Evolutionary conservation across 2,888 invertebrate species (phyloP), one percentile per base, ranked within the genome.

Genomic region (Tachina lurida): DNA sequence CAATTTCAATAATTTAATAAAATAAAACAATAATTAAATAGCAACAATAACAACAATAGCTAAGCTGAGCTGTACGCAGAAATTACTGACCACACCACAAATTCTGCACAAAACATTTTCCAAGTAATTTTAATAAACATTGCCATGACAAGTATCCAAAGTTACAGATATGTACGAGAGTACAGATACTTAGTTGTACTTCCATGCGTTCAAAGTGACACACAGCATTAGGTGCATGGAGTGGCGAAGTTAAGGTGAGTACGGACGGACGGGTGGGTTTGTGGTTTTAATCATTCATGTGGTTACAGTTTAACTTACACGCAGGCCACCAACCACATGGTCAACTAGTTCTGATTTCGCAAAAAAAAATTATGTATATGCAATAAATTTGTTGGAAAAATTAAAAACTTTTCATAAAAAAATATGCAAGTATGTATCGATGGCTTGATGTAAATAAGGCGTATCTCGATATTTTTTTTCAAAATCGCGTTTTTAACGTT

Each of bases 331-430:
- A 71, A 67, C 49, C 73, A 81, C 84, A 84, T 84, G 84, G 77
- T 81, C 84, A 81, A 85, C 81, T 45, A 74, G 81, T 85, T 70
- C 63, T 81, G 81, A 73, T 63, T 81, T 77, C 81, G 77, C 74
- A 75, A 54, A 45, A 15, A 56, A 22, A 70, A 15, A n/a, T n/a
- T n/a, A n/a, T n/a, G n/a, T n/a, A 45, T 31, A 31, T 31, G 31
- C 7, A 47, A 47, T 17, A 49, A 47, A 17, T 10, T 52, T 56
- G n/a, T 67, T 41, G 47, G 31, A 31, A 68, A 41, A 31, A 54
- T 12, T 17, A 10, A 63, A 63, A 62, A 65, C 45, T 68, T 74
- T 54, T 63, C 58, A 77, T 43, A 31, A 22, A 22, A 22, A 22
- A 22, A 22, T 1, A n/a, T n/a, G n/a, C n/a, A 31, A 2, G 22